Evolutionary conservation across 1,140 invertebrate species (phyloP).

Genomic region (Camponotus vicinus): DNA sequence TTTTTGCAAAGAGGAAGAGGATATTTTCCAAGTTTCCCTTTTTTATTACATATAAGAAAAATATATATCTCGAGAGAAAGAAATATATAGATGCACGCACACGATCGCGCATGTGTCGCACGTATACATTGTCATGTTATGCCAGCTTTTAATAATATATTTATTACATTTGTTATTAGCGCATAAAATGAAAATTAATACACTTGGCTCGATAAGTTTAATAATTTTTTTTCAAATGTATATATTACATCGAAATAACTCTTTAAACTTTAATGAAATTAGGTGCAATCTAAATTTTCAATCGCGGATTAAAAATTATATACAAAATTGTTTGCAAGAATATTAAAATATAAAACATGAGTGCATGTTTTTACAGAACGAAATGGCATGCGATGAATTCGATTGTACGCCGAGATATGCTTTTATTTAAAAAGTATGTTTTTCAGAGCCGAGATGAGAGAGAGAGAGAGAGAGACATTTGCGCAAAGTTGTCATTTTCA

Average conservation of each 20-base stretch:
- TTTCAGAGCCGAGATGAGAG: background rate
- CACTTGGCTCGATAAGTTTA: background rate
- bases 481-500: conserved; percentile 4
- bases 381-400: background rate
- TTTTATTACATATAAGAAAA: background rate
- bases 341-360: background rate
- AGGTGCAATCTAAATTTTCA: background rate
- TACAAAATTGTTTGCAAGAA: background rate
- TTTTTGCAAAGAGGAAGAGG: background rate
- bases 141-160: too few relatives aligned
- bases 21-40: background rate
- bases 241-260: background rate
- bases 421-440: background rate
- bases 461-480: background rate
- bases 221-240: background rate
- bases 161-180: too few relatives aligned
- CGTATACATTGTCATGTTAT: too few relatives aligned
- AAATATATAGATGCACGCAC: too few relatives aligned
- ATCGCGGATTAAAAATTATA: background rate
- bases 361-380: background rate
- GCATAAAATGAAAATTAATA: background rate
- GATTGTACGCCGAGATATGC: background rate
- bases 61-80: too few relatives aligned
- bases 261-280: background rate
- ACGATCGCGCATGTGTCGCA: too few relatives aligned